These are phyloP conservation scores for Aulostomus chinensis DNA, from an alignment of 2,797 vertebrate genomes.

Conservation along the genomic window DNA sequence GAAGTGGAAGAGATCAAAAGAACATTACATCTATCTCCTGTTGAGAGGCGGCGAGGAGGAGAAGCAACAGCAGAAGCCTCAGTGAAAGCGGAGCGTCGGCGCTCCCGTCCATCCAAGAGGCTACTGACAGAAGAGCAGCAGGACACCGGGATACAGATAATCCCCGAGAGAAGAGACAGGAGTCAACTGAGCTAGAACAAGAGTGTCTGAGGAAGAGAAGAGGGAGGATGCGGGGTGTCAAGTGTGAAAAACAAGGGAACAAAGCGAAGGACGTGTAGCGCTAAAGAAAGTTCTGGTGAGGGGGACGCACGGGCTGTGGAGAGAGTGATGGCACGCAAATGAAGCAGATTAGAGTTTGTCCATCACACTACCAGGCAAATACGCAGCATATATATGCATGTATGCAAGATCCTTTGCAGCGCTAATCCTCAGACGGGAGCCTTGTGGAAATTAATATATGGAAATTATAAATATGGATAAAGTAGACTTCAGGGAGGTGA, in stretches of 20 bases:
- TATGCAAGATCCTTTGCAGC: too few species aligned
- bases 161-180: conserved; percentile 28
- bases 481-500: too few species aligned
- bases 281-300: too few species aligned
- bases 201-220: conserved; percentile 1
- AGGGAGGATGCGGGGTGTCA: conserved; percentile 13
- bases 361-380: too few species aligned
- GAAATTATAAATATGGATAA: too few species aligned
- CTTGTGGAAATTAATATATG: too few species aligned
- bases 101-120: conserved; percentile 20
- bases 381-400: too few species aligned
- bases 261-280: neutral
- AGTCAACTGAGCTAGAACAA: too few species aligned
- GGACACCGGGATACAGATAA: conserved; percentile 30
- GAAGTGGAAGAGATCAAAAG: conserved; percentile 37
- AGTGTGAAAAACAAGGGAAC: conserved; percentile 13
- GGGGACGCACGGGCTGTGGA: conserved; percentile 3
- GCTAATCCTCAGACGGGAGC: too few species aligned
- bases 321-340: conserved; percentile 13
- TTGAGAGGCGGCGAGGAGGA: conserved; percentile 25
- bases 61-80: neutral
- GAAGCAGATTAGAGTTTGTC: too few species aligned
- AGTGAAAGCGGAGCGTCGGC: neutral
- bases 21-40: conserved; percentile 29
- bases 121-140: conserved; percentile 34